Percentiles rank a stretch among this genome's conserved stretches.
These are phyloP conservation scores for Drosophila nebulosa DNA, from an alignment of 1,140 invertebrate species.

Conservation along the genomic window DNA sequence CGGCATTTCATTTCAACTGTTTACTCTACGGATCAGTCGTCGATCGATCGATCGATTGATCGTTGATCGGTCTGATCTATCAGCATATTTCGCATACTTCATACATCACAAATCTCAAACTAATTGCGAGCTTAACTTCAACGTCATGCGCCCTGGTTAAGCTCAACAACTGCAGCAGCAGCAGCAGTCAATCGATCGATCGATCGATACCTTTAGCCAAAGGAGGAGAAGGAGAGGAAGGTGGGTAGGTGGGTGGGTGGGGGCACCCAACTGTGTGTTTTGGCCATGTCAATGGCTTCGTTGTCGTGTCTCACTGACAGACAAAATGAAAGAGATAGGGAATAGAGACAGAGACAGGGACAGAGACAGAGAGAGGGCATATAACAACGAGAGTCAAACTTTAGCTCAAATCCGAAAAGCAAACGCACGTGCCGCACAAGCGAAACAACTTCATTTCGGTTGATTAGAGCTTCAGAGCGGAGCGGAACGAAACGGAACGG, in stretches of 20 bases:
- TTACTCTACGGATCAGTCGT: constrained; percentile 18
- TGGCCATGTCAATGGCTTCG: constrained; percentile 49
- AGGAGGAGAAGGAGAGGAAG: neutral
- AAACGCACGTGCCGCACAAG: constrained; percentile 78
- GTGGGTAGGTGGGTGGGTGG: neutral
- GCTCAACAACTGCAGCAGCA: constrained; percentile 26
- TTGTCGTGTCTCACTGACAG: constrained; percentile 45
- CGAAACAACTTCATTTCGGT: constrained; percentile 72
- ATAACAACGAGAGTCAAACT: constrained; percentile 30
- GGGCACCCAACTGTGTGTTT: constrained; percentile 52
- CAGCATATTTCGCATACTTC: constrained; percentile 46
- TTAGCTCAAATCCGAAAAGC: constrained; percentile 48
- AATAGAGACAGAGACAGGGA: neutral
- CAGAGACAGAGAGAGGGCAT: too few species aligned
- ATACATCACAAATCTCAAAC: constrained; percentile 42
- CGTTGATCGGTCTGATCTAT: constrained; percentile 30
- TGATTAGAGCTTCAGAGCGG: constrained; percentile 43
- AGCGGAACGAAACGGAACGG: neutral
- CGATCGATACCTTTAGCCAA: constrained; percentile 30
- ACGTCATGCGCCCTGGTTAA: constrained; percentile 46
- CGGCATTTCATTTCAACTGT: neutral
- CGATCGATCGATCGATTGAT: too few species aligned
- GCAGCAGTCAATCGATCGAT: neutral
- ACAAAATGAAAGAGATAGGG: constrained; percentile 26
- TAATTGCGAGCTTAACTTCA: constrained; percentile 50